Evolutionary conservation across 2,888 invertebrate genomes (phyloP), one percentile per base, ranked within the genome.

Genomic region (Drosophila silvestris): DNA sequence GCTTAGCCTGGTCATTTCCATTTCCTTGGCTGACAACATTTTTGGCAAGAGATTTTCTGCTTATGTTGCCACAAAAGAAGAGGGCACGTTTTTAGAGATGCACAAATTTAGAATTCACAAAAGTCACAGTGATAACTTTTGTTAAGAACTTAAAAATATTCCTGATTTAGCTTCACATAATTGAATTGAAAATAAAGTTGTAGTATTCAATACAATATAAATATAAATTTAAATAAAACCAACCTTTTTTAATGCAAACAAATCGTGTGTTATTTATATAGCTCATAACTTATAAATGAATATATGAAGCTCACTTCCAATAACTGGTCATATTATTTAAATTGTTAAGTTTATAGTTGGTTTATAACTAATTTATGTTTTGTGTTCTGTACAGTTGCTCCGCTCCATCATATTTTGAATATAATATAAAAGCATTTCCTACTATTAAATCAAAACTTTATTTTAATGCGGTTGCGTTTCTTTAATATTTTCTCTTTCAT

Each of bases 21-120:
- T 90, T 86, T 89, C 83, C 83, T 70, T 74, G 79, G 69, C 79
- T 91, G 85, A 80, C 84, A 85, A 87, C 16, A 91, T 90, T 92
- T 87, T 91, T 91, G 91, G 91, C 91, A 92, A 89, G 78, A 81
- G 80, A 91, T 92, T 90, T 91, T 91, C 91, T 91, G 91, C 90
- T 92, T 91, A 90, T 87, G 86, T 91, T 90, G 85, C 83, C 79
- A 66, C 83, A 85, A 87, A 91, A 77, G 70, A 70, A 82, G 72
- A 69, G 77, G 70, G 79, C 32, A 62, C 60, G 56, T 32, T 41
- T 28, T 52, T 50, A 75, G 67, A 72, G 79, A 71, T 78, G 67
- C 58, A 58, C 60, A 61, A 54, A 59, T 54, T 33, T 52, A n/a
- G 14, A 54, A 67, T 51, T 57, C 59, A 51, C 14, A 22, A 41